A percentile compares a stretch with the other conserved stretches of the same genome.
Evolutionary conservation across 1,140 invertebrate species (phyloP).

Genomic region (Orius insidiosus): DNA sequence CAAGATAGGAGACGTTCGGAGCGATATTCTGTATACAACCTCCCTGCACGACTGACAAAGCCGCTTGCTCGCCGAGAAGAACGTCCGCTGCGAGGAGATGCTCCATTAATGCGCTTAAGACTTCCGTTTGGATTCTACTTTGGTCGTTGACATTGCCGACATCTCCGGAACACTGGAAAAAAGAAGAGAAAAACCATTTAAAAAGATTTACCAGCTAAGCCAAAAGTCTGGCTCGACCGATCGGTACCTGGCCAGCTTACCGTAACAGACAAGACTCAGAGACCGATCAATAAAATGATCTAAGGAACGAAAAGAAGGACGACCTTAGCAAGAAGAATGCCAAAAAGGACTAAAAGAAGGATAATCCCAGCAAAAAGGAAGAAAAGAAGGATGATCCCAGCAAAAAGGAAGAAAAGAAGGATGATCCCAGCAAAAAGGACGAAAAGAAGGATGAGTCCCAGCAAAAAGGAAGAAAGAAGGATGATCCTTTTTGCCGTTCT

Average conservation of each 20-base stretch:
- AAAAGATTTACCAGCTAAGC: too few relatives aligned
- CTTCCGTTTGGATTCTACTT: constrained; percentile 80
- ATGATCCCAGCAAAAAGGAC: too few relatives aligned
- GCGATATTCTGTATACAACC: constrained; percentile 67
- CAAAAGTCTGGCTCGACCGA: too few relatives aligned
- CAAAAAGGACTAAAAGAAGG: background rate
- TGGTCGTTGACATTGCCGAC: constrained; percentile 42
- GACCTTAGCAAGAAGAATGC: constrained; percentile 6
- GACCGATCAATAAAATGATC: background rate
- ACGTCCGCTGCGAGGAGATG: constrained; percentile 82
- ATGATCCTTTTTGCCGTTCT: constrained; percentile 12
- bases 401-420: too few relatives aligned
- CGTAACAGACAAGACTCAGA: too few relatives aligned
- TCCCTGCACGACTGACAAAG: constrained; percentile 53
- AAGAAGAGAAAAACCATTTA: too few relatives aligned
- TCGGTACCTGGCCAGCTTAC: too few relatives aligned
- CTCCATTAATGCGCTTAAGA: constrained; percentile 83
- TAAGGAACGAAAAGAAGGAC: background rate
- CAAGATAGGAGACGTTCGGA: constrained; percentile 82
- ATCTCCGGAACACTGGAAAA: constrained; percentile 13
- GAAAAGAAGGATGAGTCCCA: constrained; percentile 8
- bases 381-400: too few relatives aligned
- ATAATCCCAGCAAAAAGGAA: too few relatives aligned
- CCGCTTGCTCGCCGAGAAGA: constrained; percentile 65
- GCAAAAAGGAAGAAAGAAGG: constrained; percentile 13